These are phyloP conservation scores for Podabrus alpinus DNA, from an alignment of 2,888 invertebrate genomes.

Conservation along the genomic window DNA sequence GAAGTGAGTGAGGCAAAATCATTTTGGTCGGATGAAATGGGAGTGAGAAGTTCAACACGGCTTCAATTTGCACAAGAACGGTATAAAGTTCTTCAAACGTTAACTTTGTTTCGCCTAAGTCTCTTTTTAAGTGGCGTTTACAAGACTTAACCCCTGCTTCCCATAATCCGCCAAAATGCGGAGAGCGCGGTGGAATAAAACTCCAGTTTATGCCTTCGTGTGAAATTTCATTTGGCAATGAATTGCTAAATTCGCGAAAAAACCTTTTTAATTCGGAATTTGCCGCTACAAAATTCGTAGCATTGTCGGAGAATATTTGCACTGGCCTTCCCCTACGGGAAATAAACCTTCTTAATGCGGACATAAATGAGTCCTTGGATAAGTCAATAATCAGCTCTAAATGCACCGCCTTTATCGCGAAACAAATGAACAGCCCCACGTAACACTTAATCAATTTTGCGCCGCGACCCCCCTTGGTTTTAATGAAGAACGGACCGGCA, in stretches of 20 bases:
- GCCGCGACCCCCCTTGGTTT: not conserved
- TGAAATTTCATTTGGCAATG: too few species aligned
- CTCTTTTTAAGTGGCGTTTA: too few species aligned
- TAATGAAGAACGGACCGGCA: not conserved
- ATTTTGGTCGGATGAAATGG: too few species aligned
- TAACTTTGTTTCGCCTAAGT: too few species aligned
- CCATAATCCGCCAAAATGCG: too few species aligned
- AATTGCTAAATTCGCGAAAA: too few species aligned
- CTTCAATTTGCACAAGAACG: too few species aligned
- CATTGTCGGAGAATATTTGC: conserved; percentile 1
- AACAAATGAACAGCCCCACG: not conserved
- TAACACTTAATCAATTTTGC: not conserved
- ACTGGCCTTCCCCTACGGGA: not conserved
- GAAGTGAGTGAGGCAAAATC: too few species aligned
- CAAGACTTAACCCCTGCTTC: too few species aligned
- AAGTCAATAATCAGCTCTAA: not conserved
- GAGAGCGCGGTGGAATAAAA: too few species aligned
- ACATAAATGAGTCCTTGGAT: not conserved
- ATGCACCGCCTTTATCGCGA: not conserved
- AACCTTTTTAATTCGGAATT: not conserved
- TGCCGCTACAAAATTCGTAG: conserved; percentile 7
- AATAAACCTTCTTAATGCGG: not conserved
- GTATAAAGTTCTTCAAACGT: too few species aligned
- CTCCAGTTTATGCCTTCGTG: not conserved
- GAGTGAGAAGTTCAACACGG: too few species aligned